phyloP scores from a whole-genome alignment of 2,888 invertebrate species.

The Isotomurus palustris region DNA sequence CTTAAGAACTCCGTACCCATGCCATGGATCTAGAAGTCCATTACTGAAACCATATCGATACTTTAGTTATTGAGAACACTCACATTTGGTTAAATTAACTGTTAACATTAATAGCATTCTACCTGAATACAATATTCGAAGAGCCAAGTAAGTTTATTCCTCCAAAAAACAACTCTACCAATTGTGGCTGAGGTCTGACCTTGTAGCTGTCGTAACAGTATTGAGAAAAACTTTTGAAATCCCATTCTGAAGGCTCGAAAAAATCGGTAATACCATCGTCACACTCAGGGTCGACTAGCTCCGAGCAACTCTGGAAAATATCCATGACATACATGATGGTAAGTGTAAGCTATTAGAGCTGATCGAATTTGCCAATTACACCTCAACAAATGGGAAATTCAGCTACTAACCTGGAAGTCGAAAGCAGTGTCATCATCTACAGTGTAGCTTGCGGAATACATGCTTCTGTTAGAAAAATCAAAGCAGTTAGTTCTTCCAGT shows the following conservation, averaged over 20 bases:
- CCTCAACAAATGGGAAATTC: not conserved
- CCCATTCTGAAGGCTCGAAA: constrained; percentile 74
- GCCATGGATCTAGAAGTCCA: constrained; percentile 82
- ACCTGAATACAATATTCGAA: constrained; percentile 59
- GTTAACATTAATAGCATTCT: constrained; percentile 11
- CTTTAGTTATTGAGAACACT: not conserved
- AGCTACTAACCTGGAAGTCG: constrained; percentile 3
- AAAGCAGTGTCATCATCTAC: constrained; percentile 6
- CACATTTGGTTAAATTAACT: not conserved
- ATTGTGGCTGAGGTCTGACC: constrained; percentile 63
- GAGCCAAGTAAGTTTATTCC: constrained; percentile 63
- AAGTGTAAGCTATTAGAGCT: not conserved
- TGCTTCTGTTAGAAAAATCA: constrained; percentile 54
- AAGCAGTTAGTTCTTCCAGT: constrained; percentile 67
- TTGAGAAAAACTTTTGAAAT: constrained; percentile 61
- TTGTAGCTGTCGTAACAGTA: constrained; percentile 60
- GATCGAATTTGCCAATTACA: not conserved
- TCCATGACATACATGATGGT: not conserved
- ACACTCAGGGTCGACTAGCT: constrained; percentile 96
- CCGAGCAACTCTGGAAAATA: constrained; percentile 72
- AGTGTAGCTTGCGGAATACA: not conserved
- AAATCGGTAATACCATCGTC: constrained; percentile 70
- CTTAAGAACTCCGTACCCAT: constrained; percentile 71
- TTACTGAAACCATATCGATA: constrained; percentile 57
- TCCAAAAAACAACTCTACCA: constrained; percentile 72